Base-by-base conservation (phyloP, 2,113 vertebrate genomes). In the Climacteris rufus region DNA sequence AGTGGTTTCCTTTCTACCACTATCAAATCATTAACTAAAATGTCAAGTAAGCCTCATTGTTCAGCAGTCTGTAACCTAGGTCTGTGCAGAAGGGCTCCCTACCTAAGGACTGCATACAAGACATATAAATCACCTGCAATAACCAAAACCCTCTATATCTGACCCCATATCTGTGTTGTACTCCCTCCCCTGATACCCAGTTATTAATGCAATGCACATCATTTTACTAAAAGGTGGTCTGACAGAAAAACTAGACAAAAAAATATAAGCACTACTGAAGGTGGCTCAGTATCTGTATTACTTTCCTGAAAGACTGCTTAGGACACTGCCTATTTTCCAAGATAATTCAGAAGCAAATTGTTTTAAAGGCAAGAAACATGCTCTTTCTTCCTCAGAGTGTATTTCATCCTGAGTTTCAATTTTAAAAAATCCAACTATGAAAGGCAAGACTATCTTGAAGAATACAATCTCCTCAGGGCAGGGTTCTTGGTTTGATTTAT, bases 1-100 rank as follows among this genome's bases (percentile, higher is more conserved):
- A 91, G 74, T 59, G 28, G 42, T 90, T 88, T 59, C 63, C 42
- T 92, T 83, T 39, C 64, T 40, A 39, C 84, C 40, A 76, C 75
- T 83, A 71, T 69, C 71, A 85, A 93, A 87, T 76, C 53, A 87
- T 92, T 89, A 85, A 61, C 70, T 85, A 94, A 80, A 71, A 74
- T 76, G 72, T 78, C 56, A 74, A n/a, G 59, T 52, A 61, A 93
- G 69, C 56, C 47, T 35, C 11, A 12, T 35, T 84, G 71, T 54
- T 89, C 76, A 78, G 57, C 64, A 92, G 15, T 39, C 24, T 7
- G 9, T 61, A 93, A 89, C 37, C 17, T 24, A 49, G 52, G 40
- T 83, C 87, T 74, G 27, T 79, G 88, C 81, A 87, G 44, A 70
- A 92, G 44, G 42, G 69, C 30, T 86, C 27, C 39, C 42, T 75